Evolutionary conservation across 2,113 vertebrate species (phyloP).

Genomic region (Eleginops maclovinus): DNA sequence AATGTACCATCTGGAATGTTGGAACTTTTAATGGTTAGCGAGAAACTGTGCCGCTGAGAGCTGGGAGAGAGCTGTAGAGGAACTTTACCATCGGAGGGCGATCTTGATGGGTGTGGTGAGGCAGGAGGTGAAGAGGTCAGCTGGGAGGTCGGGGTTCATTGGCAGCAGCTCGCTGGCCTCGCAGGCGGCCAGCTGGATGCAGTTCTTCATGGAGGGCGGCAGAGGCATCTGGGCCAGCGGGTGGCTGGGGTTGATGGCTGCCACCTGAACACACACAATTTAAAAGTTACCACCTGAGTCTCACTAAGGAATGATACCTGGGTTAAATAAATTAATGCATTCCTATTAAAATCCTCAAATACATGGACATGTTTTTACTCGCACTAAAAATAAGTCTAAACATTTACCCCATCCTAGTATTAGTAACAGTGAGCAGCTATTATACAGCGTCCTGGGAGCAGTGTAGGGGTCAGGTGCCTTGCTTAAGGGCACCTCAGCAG

Average conservation of each 20-base stretch:
- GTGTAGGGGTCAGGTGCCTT: no score
- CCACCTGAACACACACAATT: constrained; percentile 84
- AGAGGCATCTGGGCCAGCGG: constrained; percentile 97
- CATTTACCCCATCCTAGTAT: no score
- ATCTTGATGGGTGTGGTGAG: constrained; percentile 99
- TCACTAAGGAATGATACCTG: background rate
- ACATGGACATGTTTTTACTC: no score
- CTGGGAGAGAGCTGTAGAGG: background rate
- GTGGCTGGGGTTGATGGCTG: constrained; percentile 97
- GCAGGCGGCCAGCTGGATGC: constrained; percentile 97
- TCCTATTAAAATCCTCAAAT: no score
- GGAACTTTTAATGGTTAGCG: background rate
- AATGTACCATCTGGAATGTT: constrained; percentile 6
- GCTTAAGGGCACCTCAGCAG: no score
- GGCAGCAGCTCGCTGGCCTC: constrained; percentile 95
- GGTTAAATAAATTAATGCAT: no score
- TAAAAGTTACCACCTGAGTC: background rate
- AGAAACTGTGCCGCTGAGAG: background rate
- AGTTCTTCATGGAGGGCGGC: constrained; percentile 99
- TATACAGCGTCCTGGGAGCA: no score
- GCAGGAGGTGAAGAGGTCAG: constrained; percentile 98
- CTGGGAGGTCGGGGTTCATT: constrained; percentile 98
- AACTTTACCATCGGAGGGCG: constrained; percentile 93
- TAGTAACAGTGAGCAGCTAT: no score
- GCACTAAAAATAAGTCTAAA: no score